A percentile compares a stretch with the other conserved stretches of the same genome.
phyloP scores from a whole-genome alignment of 2,113 vertebrate genomes.

The Zapus hudsonius region DNA sequence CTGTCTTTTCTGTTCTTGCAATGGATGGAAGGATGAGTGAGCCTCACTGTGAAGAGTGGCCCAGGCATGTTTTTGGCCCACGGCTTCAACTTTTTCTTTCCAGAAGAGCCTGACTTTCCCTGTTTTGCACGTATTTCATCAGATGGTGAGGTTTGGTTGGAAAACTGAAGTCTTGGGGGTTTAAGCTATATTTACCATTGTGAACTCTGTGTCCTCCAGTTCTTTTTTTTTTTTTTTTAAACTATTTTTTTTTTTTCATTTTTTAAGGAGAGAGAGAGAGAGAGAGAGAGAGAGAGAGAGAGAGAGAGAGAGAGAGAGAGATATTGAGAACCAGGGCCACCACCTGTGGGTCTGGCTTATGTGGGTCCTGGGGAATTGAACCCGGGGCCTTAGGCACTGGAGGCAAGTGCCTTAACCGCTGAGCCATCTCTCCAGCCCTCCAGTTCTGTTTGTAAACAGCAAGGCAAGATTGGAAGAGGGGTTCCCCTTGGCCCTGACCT shows the following conservation, averaged over 20 bases:
- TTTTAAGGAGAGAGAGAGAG: too few species aligned
- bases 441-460: constrained; percentile 5
- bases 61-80: background rate
- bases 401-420: too few species aligned
- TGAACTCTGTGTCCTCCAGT: background rate
- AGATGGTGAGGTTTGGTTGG: background rate
- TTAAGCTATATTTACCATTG: background rate
- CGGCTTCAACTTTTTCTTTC: background rate
- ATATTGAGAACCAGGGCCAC: too few species aligned
- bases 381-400: too few species aligned
- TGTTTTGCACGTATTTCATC: background rate
- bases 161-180: background rate
- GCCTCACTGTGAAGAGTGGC: background rate
- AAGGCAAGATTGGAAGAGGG: background rate
- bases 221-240: too few species aligned
- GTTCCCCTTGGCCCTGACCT: background rate
- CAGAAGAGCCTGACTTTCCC: background rate
- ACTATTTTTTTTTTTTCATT: too few species aligned
- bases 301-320: too few species aligned
- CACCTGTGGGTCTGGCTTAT: too few species aligned
- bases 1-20: background rate
- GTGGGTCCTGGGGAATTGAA: too few species aligned
- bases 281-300: too few species aligned
- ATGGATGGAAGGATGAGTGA: background rate
- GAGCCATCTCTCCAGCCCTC: too few species aligned